These are phyloP conservation scores for Brachyistius frenatus DNA, from an alignment of 2,113 vertebrate genomes.

Conservation along the genomic window DNA sequence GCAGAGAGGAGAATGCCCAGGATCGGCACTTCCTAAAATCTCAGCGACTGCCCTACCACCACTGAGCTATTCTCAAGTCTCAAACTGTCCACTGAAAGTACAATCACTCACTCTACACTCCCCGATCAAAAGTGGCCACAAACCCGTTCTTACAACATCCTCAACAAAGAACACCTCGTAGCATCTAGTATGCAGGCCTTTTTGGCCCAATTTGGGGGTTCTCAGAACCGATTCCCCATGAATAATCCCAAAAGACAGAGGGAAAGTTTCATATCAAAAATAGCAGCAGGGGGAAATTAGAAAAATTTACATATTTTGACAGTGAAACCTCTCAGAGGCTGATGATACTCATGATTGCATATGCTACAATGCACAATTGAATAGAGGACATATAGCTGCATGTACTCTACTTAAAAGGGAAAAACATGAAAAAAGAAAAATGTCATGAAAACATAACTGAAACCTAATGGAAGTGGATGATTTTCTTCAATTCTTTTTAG, in stretches of 20 bases:
- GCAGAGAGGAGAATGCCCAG: not conserved
- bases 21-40: conserved; percentile 35
- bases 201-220: conserved; percentile 11
- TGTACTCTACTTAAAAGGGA: not conserved
- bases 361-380: too few relatives aligned
- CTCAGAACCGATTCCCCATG: conserved; percentile 10
- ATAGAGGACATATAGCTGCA: not conserved
- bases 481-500: not conserved
- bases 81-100: conserved; percentile 53
- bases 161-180: not conserved
- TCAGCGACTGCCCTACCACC: not conserved
- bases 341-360: too few relatives aligned
- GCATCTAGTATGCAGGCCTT: not conserved
- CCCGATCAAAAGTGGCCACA: conserved; percentile 10
- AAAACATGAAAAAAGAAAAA: not conserved
- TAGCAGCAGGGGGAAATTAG: conserved; percentile 23
- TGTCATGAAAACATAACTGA: not conserved
- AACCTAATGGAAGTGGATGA: not conserved
- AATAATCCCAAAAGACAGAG: conserved; percentile 5
- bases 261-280: conserved; percentile 35
- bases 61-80: conserved; percentile 42
- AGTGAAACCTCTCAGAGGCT: not conserved
- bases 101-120: conserved; percentile 19
- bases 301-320: conserved; percentile 10
- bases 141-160: conserved; percentile 58